A percentile compares a stretch with the other conserved stretches of the same genome.
Evolutionary conservation across 2,113 vertebrate genomes (phyloP).

Genomic region (Pelobates fuscus): DNA sequence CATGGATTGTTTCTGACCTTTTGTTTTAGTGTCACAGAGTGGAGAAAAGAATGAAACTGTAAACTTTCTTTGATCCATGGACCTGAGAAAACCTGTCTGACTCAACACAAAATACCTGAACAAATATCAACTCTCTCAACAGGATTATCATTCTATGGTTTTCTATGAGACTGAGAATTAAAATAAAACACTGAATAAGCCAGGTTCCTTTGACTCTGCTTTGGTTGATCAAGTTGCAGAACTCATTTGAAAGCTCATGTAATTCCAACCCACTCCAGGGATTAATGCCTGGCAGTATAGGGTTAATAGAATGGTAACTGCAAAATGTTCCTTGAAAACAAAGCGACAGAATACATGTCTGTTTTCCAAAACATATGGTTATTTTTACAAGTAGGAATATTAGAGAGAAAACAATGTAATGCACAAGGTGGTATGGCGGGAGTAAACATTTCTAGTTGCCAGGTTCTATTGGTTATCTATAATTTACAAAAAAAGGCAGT

Average conservation of each 20-base stretch:
- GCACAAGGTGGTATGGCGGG: too few species aligned
- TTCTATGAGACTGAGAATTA: background rate
- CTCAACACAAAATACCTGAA: conserved; percentile 2
- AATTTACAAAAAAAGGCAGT: too few species aligned
- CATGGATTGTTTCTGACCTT: background rate
- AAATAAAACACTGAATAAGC: background rate
- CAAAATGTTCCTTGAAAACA: too few species aligned
- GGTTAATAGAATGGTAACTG: too few species aligned
- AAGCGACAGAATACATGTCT: too few species aligned
- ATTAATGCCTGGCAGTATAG: too few species aligned
- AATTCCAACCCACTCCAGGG: background rate
- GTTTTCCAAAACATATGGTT: too few species aligned
- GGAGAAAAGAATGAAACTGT: background rate
- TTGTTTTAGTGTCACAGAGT: background rate
- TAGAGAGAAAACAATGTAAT: too few species aligned
- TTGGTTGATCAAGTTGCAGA: conserved; percentile 7
- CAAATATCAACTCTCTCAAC: background rate
- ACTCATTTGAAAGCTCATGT: background rate
- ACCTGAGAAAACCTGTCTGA: background rate
- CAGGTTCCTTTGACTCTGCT: background rate
- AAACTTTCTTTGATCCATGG: background rate
- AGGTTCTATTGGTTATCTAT: too few species aligned
- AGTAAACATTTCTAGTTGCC: too few species aligned
- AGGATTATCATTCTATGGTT: background rate
- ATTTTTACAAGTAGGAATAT: too few species aligned